Evolutionary conservation across 2,888 invertebrate species (phyloP).

Genomic region (Mactromeris polynyma): DNA sequence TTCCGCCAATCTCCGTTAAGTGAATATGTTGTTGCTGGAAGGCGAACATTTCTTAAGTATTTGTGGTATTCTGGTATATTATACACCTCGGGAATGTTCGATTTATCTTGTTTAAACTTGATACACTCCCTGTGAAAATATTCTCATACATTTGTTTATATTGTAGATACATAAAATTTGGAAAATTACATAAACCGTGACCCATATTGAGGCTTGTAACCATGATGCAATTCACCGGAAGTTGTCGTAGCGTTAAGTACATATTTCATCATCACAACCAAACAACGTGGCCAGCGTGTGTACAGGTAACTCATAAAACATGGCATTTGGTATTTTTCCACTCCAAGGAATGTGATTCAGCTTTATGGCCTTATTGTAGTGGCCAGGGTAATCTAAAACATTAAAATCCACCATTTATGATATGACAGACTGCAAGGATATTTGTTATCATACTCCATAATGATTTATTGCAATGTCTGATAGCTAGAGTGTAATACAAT

Average conservation of each 20-base stretch:
- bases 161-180: neutral
- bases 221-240: conserved; percentile 8
- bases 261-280: conserved; percentile 8
- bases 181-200: neutral
- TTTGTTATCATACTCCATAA: no score
- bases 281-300: neutral
- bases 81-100: neutral
- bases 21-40: neutral
- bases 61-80: neutral
- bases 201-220: neutral
- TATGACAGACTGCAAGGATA: no score
- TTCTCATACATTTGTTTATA: neutral
- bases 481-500: no score
- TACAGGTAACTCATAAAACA: neutral
- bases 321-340: neutral
- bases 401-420: no score
- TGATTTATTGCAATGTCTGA: no score
- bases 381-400: no score
- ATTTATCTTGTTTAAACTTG: neutral
- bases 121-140: neutral
- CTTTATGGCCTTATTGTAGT: no score
- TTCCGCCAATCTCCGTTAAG: neutral
- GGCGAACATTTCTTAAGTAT: neutral
- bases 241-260: neutral
- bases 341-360: neutral